Conservation (phyloP, 2,888 invertebrate genomes). For the Lithophane leautieri region DNA sequence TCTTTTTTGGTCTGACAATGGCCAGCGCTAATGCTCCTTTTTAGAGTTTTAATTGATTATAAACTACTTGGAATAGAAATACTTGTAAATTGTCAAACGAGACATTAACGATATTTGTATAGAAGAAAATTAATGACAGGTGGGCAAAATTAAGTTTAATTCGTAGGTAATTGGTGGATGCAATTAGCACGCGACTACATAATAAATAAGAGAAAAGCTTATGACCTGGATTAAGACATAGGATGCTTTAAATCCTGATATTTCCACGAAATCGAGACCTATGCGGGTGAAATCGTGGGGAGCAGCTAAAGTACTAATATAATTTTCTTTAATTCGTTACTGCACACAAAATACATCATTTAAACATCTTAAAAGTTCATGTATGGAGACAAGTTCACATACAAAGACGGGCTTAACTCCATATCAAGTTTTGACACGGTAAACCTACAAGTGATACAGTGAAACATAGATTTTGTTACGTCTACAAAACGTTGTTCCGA, state of each 20-base stretch:
- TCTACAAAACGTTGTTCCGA: slow-evolving; percentile 1
- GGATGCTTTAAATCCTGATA: too few relatives aligned
- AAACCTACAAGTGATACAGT: background rate
- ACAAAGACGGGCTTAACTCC: background rate
- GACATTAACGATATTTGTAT: background rate
- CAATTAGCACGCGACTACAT: background rate
- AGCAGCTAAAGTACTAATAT: too few relatives aligned
- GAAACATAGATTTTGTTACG: slow-evolving; percentile 20
- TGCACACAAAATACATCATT: background rate
- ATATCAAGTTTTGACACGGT: background rate
- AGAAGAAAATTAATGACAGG: background rate
- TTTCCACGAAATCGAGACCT: too few relatives aligned
- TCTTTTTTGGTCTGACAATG: slow-evolving; percentile 30
- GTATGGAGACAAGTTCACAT: too few relatives aligned
- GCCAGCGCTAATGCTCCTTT: slow-evolving; percentile 28
- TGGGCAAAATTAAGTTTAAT: background rate
- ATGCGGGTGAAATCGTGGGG: too few relatives aligned
- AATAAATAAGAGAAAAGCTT: background rate
- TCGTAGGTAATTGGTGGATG: background rate
- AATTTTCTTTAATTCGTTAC: background rate
- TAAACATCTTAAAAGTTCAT: background rate
- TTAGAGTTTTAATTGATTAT: slow-evolving; percentile 12
- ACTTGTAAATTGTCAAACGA: background rate
- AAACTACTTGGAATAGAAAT: slow-evolving; percentile 24
- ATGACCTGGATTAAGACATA: too few relatives aligned